These are phyloP conservation scores for Trypoxylon attenuatum DNA, from an alignment of 2,888 invertebrate genomes.

Conservation along the genomic window DNA sequence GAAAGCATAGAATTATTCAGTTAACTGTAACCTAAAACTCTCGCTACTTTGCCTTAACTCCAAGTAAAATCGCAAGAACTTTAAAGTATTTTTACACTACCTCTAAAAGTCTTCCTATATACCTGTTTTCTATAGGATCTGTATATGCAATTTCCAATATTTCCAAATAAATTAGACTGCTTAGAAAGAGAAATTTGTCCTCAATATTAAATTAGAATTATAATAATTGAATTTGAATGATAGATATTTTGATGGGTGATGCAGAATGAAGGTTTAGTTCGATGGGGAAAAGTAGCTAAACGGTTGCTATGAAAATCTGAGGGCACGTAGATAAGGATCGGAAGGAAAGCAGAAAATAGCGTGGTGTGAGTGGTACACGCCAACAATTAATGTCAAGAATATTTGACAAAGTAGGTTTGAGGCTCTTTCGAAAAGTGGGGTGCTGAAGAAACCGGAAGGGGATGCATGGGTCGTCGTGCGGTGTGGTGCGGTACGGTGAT, in stretches of 20 bases:
- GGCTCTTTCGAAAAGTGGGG: constrained; percentile 35
- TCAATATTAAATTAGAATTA: background rate
- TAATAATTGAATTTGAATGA: background rate
- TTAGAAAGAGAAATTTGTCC: background rate
- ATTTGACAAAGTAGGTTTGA: constrained; percentile 47
- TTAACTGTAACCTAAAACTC: too few relatives aligned
- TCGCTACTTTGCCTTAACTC: too few relatives aligned
- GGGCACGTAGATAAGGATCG: constrained; percentile 38
- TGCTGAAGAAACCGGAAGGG: constrained; percentile 26
- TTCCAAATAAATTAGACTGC: background rate
- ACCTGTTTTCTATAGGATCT: background rate
- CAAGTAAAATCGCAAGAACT: too few relatives aligned
- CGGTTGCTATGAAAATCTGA: too few relatives aligned
- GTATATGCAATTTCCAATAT: background rate
- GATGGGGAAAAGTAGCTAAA: too few relatives aligned
- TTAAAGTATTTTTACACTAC: background rate
- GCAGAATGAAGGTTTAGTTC: too few relatives aligned
- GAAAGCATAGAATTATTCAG: too few relatives aligned
- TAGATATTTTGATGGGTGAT: too few relatives aligned
- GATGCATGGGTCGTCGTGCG: constrained; percentile 39
- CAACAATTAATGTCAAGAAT: constrained; percentile 64
- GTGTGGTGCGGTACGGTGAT: constrained; percentile 34
- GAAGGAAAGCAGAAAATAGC: constrained; percentile 53
- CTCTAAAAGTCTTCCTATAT: background rate
- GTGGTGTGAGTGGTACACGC: constrained; percentile 44